Evolutionary conservation across 2,797 vertebrate genomes (phyloP), one percentile per base, ranked within the genome.

Genomic region (Brachyrhaphis roseni): DNA sequence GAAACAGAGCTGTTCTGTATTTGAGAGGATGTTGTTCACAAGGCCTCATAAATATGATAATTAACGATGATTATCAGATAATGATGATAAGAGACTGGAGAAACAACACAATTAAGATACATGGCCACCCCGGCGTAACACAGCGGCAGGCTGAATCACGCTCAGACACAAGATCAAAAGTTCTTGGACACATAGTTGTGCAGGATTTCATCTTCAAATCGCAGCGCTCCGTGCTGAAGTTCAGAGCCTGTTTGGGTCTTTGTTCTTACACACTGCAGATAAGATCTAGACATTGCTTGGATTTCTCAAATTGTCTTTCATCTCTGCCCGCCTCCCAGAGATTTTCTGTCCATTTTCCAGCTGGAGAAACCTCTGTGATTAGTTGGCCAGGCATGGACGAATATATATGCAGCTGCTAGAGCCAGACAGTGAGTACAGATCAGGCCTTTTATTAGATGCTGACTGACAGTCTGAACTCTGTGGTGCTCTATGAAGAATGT

Each of bases 281-380:
- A 93, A 87, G 83, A 95, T 93, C 92, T 88, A 87, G 91, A 91
- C 92, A 92, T 91, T 85, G 88, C 90, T 90, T 87, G 91, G 75
- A 88, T 94, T 94, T 92, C 91, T 94, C 89, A 87, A 88, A 87
- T 81, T 64, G 82, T 86, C 92, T 94, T 94, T 94, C 90, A 94
- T 93, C 89, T 87, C 55, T 28, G 77, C 83, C 82, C 88, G 84
- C 85, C 87, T 87, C 80, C 80, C 77, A 59, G 73, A 87, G 79
- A 83, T 78, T 90, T 85, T 90, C 85, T 89, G 90, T 90, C 87
- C 91, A 89, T 82, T 90, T 86, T 93, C 89, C 89, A 92, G 90
- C 91, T 93, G 91, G 86, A 94, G 88, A 88, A 93, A 90, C 87
- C 84, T 90, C 83, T 77, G 80, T 91, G 92, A 94, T 94, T 92